Percentiles rank a stretch among this genome's conserved stretches.
These are phyloP conservation scores for Pantherophis vulpinus DNA, from an alignment of 2,797 vertebrate genomes.

Conservation along the genomic window DNA sequence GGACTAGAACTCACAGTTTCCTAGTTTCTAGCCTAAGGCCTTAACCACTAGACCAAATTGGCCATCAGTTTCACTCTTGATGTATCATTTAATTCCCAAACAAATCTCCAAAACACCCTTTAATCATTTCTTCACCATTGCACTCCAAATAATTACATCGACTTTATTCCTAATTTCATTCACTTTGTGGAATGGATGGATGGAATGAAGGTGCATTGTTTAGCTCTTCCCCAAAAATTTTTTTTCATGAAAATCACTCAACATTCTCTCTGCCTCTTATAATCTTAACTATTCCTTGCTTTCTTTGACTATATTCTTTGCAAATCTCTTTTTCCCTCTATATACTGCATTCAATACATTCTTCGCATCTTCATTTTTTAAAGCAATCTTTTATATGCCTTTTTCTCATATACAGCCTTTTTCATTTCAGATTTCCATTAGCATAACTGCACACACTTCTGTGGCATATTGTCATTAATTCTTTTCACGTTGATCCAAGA, in stretches of 20 bases:
- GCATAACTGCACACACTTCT: not conserved
- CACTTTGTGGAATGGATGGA: not conserved
- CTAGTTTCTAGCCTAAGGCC: not conserved
- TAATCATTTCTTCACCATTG: not conserved
- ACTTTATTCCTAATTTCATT: not conserved
- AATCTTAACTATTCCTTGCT: not conserved
- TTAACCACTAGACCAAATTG: not conserved
- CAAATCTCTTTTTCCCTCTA: not conserved
- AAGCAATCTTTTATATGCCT: not conserved
- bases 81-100: not conserved
- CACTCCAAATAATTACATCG: not conserved
- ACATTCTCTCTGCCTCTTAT: not conserved
- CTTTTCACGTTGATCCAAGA: not conserved
- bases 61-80: not conserved
- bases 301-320: not conserved
- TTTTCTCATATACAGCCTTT: not conserved
- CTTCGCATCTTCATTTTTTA: not conserved
- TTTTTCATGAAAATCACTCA: not conserved
- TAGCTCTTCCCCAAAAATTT: not conserved
- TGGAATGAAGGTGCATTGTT: not conserved
- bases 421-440: not conserved
- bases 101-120: not conserved
- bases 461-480: not conserved
- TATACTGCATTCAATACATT: not conserved
- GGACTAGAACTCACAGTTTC: not conserved